Evolutionary conservation across 2,797 vertebrate genomes (phyloP).

Genomic region (Sebastiscus albofasciatus): DNA sequence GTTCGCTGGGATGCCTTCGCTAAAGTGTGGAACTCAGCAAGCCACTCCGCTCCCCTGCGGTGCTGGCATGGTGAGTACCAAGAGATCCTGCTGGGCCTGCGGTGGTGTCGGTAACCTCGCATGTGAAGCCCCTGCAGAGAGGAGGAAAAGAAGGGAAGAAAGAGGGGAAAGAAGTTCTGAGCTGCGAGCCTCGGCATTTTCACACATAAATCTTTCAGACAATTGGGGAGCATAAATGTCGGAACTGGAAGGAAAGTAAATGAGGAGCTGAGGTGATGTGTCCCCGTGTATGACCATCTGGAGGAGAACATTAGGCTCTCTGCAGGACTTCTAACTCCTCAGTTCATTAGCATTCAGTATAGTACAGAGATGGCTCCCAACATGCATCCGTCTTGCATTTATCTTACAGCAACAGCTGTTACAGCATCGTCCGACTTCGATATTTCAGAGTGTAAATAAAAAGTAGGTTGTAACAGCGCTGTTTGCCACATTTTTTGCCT

Average conservation of each 20-base stretch:
- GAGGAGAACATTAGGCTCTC: slow-evolving; percentile 65
- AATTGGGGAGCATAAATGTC: slow-evolving; percentile 54
- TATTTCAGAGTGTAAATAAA: slow-evolving; percentile 40
- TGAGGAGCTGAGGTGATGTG: slow-evolving; percentile 59
- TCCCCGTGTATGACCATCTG: slow-evolving; percentile 68
- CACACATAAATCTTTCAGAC: slow-evolving; percentile 60
- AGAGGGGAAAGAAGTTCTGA: slow-evolving; percentile 20
- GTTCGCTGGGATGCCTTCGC: slow-evolving; percentile 66
- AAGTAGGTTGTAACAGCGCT: slow-evolving; percentile 21
- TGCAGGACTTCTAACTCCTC: slow-evolving; percentile 50
- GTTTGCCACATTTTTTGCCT: neutral
- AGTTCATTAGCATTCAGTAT: slow-evolving; percentile 63
- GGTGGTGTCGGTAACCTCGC: slow-evolving; percentile 74
- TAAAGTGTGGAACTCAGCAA: slow-evolving; percentile 74
- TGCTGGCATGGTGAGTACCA: slow-evolving; percentile 75
- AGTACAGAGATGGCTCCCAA: slow-evolving; percentile 47
- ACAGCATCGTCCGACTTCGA: slow-evolving; percentile 22
- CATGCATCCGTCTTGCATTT: slow-evolving; percentile 67
- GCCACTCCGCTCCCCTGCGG: slow-evolving; percentile 75
- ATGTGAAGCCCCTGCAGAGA: slow-evolving; percentile 74
- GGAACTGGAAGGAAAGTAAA: slow-evolving; percentile 48
- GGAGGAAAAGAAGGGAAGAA: slow-evolving; percentile 30
- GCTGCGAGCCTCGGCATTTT: slow-evolving; percentile 42
- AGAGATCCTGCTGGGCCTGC: slow-evolving; percentile 78
- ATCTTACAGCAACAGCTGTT: slow-evolving; percentile 68